A percentile compares a stretch with the other conserved stretches of the same genome.
These are phyloP conservation scores for Watsonalla cultraria DNA, from an alignment of 2,888 invertebrate genomes.

Conservation along the genomic window DNA sequence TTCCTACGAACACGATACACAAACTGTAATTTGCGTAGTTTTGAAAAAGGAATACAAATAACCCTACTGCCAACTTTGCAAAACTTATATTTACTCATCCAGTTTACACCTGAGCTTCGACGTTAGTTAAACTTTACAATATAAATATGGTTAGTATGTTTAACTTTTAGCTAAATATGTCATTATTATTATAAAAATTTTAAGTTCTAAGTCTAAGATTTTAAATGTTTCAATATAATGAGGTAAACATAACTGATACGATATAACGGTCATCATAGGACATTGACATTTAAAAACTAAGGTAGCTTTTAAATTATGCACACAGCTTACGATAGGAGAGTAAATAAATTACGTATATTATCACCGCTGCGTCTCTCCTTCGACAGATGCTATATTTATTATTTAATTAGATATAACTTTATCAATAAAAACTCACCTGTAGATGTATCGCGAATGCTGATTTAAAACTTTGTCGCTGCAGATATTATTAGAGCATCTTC, in stretches of 20 bases:
- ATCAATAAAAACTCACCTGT: conserved; percentile 37
- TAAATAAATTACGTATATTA: neutral
- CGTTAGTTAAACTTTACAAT: too few relatives aligned
- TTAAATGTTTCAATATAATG: neutral
- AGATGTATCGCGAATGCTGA: conserved; percentile 15
- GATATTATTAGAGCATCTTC: conserved; percentile 36
- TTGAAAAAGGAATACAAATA: too few relatives aligned
- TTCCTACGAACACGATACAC: too few relatives aligned
- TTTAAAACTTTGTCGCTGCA: conserved; percentile 26
- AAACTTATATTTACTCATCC: too few relatives aligned
- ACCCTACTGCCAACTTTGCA: too few relatives aligned
- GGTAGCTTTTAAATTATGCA: conserved; percentile 1
- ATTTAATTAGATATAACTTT: neutral
- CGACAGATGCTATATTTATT: neutral
- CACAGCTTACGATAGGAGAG: neutral
- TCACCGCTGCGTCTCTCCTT: neutral
- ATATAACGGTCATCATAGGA: conserved; percentile 2
- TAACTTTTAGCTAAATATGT: too few relatives aligned
- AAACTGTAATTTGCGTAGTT: too few relatives aligned
- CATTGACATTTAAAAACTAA: conserved; percentile 4
- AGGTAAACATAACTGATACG: neutral
- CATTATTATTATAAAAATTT: too few relatives aligned
- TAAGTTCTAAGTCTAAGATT: too few relatives aligned
- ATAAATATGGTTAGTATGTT: too few relatives aligned
- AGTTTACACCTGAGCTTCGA: too few relatives aligned